Evolutionary conservation across 2,113 vertebrate genomes (phyloP).

Genomic region (Meles meles): DNA sequence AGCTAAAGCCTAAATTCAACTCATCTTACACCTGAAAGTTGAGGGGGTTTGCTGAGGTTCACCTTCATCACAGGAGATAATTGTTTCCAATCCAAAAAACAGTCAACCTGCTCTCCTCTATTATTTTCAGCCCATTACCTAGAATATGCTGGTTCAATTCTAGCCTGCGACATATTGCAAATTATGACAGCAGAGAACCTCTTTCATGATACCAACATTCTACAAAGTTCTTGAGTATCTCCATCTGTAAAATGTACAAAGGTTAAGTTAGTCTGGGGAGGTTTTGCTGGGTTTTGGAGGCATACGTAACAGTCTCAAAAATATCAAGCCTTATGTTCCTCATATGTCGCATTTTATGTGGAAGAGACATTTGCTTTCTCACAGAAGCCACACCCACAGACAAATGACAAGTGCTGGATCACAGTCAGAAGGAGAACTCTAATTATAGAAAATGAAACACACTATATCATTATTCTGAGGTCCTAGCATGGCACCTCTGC

Average conservation of each 20-base stretch:
- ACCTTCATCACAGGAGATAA: background rate
- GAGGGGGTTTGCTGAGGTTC: background rate
- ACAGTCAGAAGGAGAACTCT: background rate
- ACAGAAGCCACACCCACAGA: background rate
- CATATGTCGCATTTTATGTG: background rate
- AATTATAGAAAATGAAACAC: background rate
- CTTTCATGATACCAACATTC: background rate
- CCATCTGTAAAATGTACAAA: background rate
- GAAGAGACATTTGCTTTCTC: background rate
- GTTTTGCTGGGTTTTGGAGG: background rate
- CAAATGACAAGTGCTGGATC: background rate
- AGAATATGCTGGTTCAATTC: background rate
- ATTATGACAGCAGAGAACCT: background rate
- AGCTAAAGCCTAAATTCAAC: background rate
- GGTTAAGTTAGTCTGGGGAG: background rate
- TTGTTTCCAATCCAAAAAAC: background rate
- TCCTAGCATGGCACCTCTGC: background rate
- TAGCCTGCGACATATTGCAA: background rate
- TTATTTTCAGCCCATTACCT: background rate
- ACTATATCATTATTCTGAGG: background rate
- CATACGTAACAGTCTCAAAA: constrained; percentile 17
- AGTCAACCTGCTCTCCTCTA: background rate
- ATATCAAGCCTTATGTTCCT: background rate
- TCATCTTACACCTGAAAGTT: background rate
- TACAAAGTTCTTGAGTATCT: background rate